These are phyloP conservation scores for Gymnogyps californianus DNA, from an alignment of 2,113 vertebrate genomes.

Conservation along the genomic window DNA sequence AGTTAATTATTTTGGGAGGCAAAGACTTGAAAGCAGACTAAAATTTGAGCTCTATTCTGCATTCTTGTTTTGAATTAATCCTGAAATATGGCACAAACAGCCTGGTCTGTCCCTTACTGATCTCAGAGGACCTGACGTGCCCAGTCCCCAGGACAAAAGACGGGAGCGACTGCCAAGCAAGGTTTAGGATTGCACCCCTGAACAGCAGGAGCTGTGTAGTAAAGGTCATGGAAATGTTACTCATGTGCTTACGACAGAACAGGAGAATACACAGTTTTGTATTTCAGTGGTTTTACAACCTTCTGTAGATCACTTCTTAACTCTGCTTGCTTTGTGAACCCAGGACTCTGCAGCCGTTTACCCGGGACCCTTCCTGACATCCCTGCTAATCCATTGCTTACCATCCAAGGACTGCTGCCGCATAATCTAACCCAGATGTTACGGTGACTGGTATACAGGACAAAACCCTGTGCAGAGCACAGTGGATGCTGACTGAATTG, in stretches of 20 bases:
- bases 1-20: not conserved
- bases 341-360: not conserved
- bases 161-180: rapidly evolving
- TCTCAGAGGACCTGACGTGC: not conserved
- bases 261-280: not conserved
- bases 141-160: not conserved
- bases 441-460: not conserved
- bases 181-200: not conserved
- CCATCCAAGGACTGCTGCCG: not conserved
- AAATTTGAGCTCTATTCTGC: not conserved
- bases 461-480: not conserved
- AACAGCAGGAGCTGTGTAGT: not conserved
- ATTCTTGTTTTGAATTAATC: not conserved
- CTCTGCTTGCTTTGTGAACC: not conserved
- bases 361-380: not conserved
- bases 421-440: not conserved
- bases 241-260: not conserved
- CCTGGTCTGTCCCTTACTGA: not conserved
- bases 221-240: not conserved
- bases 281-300: not conserved
- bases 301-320: not conserved
- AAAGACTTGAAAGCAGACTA: not conserved
- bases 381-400: not conserved
- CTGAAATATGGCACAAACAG: not conserved
- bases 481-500: not conserved